phyloP scores from a whole-genome alignment of 1,140 invertebrate species.

The Drosophila nasuta region DNA sequence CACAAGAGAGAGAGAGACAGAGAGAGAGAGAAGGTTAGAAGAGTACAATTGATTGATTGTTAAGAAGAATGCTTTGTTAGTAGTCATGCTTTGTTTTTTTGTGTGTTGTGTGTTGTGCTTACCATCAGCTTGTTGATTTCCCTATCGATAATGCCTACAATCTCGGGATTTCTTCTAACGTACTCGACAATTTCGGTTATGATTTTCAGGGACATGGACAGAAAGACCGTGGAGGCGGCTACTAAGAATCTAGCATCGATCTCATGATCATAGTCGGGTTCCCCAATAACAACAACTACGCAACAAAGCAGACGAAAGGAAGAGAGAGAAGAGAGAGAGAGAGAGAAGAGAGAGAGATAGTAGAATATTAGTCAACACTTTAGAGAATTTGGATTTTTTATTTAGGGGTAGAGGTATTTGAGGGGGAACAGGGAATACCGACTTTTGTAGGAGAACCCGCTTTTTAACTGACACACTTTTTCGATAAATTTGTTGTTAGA shows the following conservation, averaged over 20 bases:
- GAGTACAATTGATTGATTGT: background rate
- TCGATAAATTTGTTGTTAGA: background rate
- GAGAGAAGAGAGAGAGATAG: slow-evolving; percentile 49
- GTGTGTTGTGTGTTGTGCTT: slow-evolving; percentile 44
- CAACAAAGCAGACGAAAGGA: slow-evolving; percentile 38
- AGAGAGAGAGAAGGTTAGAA: background rate
- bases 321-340: slow-evolving; percentile 40
- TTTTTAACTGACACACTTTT: background rate
- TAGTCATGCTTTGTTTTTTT: background rate
- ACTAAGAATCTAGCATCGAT: slow-evolving; percentile 83
- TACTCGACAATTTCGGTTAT: slow-evolving; percentile 83
- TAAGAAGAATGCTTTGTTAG: background rate
- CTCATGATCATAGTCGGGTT: slow-evolving; percentile 74
- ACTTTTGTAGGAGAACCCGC: background rate
- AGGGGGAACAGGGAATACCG: background rate
- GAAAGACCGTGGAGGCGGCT: slow-evolving; percentile 83
- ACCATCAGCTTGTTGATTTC: slow-evolving; percentile 84
- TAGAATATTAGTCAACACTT: slow-evolving; percentile 45
- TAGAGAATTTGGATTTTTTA: background rate
- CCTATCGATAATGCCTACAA: slow-evolving; percentile 82
- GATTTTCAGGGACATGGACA: slow-evolving; percentile 83
- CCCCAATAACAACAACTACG: slow-evolving; percentile 72
- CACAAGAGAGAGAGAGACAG: background rate
- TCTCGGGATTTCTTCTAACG: slow-evolving; percentile 83
- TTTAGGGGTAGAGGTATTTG: background rate